Percentiles rank a stretch among this genome's conserved stretches.
phyloP scores from a whole-genome alignment of 2,888 invertebrate species.

The Conomelus anceps region DNA sequence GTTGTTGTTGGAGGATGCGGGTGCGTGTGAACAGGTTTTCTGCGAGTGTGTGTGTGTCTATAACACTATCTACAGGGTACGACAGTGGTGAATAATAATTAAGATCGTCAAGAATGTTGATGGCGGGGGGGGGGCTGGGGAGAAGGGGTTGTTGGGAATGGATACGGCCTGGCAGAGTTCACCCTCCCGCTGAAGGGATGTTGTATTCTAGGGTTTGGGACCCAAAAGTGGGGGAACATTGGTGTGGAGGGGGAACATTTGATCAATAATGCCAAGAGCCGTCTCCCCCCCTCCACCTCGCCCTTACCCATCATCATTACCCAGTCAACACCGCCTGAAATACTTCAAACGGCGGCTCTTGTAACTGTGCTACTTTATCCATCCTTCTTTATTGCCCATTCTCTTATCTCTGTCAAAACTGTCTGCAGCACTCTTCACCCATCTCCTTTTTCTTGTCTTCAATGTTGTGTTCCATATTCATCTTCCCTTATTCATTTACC shows the following conservation, averaged over 20 bases:
- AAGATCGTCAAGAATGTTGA: neutral
- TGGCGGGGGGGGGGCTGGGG: neutral
- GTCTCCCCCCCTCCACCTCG: neutral
- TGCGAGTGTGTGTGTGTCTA: neutral
- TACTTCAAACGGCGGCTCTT: neutral
- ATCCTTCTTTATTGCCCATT: neutral
- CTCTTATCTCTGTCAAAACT: neutral
- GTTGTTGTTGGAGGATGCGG: neutral
- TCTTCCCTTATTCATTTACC: no score
- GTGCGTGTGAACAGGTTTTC: neutral
- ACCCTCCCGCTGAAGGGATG: neutral
- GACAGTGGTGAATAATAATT: neutral
- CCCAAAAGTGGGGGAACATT: neutral
- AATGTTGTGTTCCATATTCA: no score
- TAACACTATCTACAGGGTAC: neutral
- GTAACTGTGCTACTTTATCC: neutral
- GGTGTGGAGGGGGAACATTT: neutral
- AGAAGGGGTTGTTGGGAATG: constrained; percentile 14
- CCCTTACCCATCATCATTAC: neutral
- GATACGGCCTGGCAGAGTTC: neutral
- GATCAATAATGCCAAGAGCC: neutral
- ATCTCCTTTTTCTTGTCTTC: neutral
- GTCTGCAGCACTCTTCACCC: neutral
- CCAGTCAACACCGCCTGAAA: neutral
- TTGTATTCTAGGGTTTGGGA: neutral